Percentiles rank a stretch among this genome's conserved stretches.
Evolutionary conservation across 1,140 invertebrate species (phyloP).

Genomic region (Cylas formicarius): DNA sequence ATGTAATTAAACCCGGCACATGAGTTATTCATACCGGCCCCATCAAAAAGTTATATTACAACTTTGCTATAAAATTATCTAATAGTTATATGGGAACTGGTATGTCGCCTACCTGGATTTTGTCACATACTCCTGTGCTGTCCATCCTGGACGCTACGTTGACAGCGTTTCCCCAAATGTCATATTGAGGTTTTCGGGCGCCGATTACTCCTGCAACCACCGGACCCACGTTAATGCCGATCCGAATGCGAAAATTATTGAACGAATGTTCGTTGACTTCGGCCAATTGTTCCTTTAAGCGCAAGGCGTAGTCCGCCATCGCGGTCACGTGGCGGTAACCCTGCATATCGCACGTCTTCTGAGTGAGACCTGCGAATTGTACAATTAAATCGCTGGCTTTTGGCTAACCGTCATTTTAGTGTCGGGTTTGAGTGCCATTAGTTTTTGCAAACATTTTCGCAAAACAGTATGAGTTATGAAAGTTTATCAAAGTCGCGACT

Average conservation of each 20-base stretch:
- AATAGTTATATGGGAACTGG: too few species aligned
- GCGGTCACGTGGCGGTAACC: slow-evolving; percentile 74
- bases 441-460: too few species aligned
- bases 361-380: slow-evolving; percentile 59
- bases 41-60: too few species aligned
- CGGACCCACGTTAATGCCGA: slow-evolving; percentile 91
- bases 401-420: too few species aligned
- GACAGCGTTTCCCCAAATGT: slow-evolving; percentile 92
- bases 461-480: too few species aligned
- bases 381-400: too few species aligned
- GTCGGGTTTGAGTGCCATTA: too few species aligned
- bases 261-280: slow-evolving; percentile 95
- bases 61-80: too few species aligned
- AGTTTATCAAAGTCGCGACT: too few species aligned
- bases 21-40: too few species aligned
- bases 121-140: slow-evolving; percentile 71
- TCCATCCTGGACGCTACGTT: slow-evolving; percentile 90
- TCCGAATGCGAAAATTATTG: slow-evolving; percentile 90
- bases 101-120: slow-evolving; percentile 72
- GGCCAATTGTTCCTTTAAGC: slow-evolving; percentile 76
- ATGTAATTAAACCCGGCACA: too few species aligned
- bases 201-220: slow-evolving; percentile 95
- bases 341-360: slow-evolving; percentile 67
- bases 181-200: slow-evolving; percentile 84
- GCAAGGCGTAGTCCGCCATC: slow-evolving; percentile 86